Evolutionary conservation across 2,113 vertebrate species (phyloP).

Genomic region (Phyllostomus discolor): DNA sequence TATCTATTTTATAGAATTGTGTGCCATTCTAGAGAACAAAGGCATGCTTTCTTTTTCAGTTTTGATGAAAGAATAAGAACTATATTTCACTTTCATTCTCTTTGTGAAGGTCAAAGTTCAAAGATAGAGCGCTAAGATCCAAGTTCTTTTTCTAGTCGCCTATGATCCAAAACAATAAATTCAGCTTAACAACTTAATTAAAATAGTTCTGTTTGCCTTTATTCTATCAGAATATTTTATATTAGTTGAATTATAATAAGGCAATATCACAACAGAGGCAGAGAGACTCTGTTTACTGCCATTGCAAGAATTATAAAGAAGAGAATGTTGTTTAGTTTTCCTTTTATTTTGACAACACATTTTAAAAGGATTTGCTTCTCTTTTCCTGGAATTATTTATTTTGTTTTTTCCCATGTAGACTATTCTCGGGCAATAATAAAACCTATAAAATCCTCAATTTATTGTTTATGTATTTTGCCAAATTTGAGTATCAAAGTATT

Average conservation of each 20-base stretch:
- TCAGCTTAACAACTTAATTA: background rate
- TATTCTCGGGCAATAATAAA: background rate
- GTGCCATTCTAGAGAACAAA: background rate
- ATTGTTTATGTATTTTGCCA: background rate
- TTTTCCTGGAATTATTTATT: background rate
- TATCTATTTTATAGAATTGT: constrained; percentile 20
- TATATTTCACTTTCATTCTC: background rate
- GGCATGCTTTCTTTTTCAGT: background rate
- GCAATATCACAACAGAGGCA: background rate
- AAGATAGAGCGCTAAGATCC: background rate
- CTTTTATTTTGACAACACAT: background rate
- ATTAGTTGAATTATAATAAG: background rate
- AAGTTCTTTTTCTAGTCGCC: background rate
- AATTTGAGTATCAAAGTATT: background rate
- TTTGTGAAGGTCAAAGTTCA: constrained; percentile 8
- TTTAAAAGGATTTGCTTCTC: background rate
- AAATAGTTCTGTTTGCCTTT: background rate
- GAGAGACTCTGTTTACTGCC: background rate
- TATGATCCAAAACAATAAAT: background rate
- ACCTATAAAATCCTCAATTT: background rate
- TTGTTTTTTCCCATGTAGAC: background rate
- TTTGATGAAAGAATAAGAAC: background rate
- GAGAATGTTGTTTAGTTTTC: background rate
- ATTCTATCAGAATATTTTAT: background rate
- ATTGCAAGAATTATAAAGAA: background rate